phyloP scores from a whole-genome alignment of 1,140 invertebrate species.

The Wiebesia pumilae region DNA sequence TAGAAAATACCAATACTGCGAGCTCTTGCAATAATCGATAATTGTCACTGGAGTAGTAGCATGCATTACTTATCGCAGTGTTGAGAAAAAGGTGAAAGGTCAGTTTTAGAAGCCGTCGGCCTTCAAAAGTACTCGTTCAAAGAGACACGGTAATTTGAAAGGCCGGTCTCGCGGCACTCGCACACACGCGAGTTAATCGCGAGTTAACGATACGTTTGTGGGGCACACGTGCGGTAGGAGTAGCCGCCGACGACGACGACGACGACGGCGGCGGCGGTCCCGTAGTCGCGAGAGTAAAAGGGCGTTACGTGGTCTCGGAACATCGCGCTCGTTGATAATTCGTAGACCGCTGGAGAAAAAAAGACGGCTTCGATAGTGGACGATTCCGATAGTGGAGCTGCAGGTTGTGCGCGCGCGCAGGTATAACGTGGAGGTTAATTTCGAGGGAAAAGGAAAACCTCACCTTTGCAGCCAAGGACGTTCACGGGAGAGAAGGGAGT shows the following conservation, averaged over 20 bases:
- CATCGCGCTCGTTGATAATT: background rate
- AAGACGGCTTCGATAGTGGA: background rate
- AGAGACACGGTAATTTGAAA: background rate
- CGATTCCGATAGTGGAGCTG: background rate
- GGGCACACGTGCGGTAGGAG: background rate
- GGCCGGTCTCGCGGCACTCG: background rate
- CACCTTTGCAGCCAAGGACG: slow-evolving; percentile 51
- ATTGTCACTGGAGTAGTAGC: background rate
- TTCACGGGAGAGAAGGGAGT: slow-evolving; percentile 44
- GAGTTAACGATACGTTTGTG: slow-evolving; percentile 3
- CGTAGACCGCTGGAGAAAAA: background rate
- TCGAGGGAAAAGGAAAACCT: slow-evolving; percentile 41
- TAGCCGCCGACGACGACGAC: background rate
- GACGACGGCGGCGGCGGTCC: background rate
- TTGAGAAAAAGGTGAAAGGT: background rate
- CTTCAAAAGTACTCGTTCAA: background rate
- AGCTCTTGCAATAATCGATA: background rate
- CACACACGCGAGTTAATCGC: background rate
- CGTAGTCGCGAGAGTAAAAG: background rate
- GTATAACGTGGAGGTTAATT: background rate
- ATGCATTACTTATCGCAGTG: background rate
- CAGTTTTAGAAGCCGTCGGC: background rate
- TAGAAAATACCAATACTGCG: background rate
- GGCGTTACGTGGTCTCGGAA: background rate
- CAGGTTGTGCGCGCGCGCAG: background rate